Percentiles rank a stretch among this genome's conserved stretches.
Evolutionary conservation across 2,797 vertebrate species (phyloP).

Genomic region (Zenarchopterus dispar): DNA sequence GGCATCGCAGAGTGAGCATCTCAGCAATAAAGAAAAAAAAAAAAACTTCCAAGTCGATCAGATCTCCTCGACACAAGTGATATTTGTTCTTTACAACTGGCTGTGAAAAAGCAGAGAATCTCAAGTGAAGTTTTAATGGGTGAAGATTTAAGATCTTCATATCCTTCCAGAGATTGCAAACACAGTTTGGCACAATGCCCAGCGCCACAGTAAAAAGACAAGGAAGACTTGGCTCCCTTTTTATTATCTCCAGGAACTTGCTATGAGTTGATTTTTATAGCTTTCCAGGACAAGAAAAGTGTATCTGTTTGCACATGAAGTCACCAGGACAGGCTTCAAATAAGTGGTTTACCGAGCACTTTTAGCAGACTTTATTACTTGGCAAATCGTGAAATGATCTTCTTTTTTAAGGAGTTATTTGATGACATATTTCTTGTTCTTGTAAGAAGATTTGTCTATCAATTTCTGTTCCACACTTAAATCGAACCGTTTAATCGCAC

Average conservation of each 20-base stretch:
- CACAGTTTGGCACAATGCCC: conserved; percentile 49
- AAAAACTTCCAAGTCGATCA: conserved; percentile 36
- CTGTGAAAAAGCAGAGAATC: conserved; percentile 49
- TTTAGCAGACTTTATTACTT: background rate
- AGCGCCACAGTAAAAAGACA: conserved; percentile 43
- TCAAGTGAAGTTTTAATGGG: conserved; percentile 70
- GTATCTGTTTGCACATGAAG: background rate
- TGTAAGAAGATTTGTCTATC: no score
- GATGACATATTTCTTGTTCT: no score
- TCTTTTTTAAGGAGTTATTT: no score
- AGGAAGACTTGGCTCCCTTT: conserved; percentile 15
- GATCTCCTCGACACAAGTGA: conserved; percentile 56
- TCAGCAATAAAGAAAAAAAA: conserved; percentile 33
- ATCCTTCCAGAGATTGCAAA: conserved; percentile 61
- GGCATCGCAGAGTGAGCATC: conserved; percentile 53
- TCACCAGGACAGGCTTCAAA: background rate
- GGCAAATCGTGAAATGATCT: background rate
- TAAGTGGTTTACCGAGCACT: background rate
- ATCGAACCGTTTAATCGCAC: no score
- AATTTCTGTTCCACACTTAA: no score
- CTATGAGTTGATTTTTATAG: conserved; percentile 15
- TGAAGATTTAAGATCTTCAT: conserved; percentile 75
- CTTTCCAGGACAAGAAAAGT: background rate
- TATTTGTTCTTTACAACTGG: conserved; percentile 65
- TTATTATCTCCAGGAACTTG: conserved; percentile 7